Base-by-base conservation (phyloP, 2,113 vertebrate genomes). In the Arizona elegans region DNA sequence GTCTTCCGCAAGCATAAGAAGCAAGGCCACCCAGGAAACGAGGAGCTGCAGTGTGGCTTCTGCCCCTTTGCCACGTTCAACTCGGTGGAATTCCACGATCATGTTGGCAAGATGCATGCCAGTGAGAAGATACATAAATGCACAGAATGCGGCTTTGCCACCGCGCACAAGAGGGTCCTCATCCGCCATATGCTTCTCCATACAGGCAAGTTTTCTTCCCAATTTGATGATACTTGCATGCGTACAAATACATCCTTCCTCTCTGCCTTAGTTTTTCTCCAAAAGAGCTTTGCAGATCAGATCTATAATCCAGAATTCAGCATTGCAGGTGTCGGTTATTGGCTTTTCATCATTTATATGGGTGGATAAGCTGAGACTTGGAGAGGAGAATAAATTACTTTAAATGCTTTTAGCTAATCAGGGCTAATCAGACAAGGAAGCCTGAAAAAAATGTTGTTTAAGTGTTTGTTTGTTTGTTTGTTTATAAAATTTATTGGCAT, bases 91-190 rank as follows among this genome's bases (percentile, higher is more conserved):
- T 99, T 98, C 43, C 97, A 98, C 0, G 98, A 98, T 95, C 99
- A 99, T 0, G 94, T 99, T 1, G 98, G 98, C 95, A 99, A 98
- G 96, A 97, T 99, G 97, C 99, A 99, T 0, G 99, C 99, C 94
- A 98, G 98, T 0, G 99, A 99, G 97, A 99, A 99, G 97, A 99
- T 98, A 93, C 99, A 99, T 90, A 98, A 97, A 91, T 99, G 99
- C 93, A 92, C 97, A 0, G 98, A 99, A 96, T 99, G 99, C 93
- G 97, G 93, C 96, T 99, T 99, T 0, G 97, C 98, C 93, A 99
- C 99, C 0, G 98, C 99, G 0, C 99, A 99, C 96, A 99, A 99
- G 96, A 98, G 99, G 12, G 98, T 99, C 86, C 97, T 99, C 91
- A 99, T 98, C 95, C 97, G 99, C 58, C 99, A 99, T 97, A 97